Evolutionary conservation across 2,797 vertebrate species (phyloP), one percentile per base, ranked within the genome.

Genomic region (Scleropages formosus): DNA sequence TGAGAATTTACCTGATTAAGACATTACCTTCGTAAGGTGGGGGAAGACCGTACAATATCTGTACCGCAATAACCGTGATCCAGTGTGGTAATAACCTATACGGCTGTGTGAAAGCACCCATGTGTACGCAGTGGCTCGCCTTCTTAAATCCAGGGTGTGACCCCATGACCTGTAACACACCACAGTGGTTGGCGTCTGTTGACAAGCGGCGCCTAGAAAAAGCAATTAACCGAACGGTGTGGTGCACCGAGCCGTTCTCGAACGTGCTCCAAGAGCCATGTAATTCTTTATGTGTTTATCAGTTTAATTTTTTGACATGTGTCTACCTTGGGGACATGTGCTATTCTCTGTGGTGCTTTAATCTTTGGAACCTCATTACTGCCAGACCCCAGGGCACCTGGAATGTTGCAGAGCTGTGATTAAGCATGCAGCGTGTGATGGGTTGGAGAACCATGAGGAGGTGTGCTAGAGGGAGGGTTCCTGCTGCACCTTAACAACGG

Each of bases 231-330:
- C 22, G n/a, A 26, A 70, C 27, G 53, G 24, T 53, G 16, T 70
- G 22, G 51, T 70, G 47, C 67, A 70, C 44, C 70, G 68, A 56
- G 68, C 47, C 70, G 15, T 24, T 70, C 22, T 22, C 4, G n/a
- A 18, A 61, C 15, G 1, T 61, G 20, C 20, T 61, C 15, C 1
- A 2, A 61, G 59, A 61, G 3, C 59, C 18, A 6, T 39, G 31
- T 39, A 39, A 6, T 39, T 39, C 2, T 39, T 39, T 39, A n/a
- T n/a, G n/a, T 59, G 62, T 64, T 27, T 70, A n/a, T 53, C 12
- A 18, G 24, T 51, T 26, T 70, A 16, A 31, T 70, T 69, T 53
- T 39, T 24, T 20, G 47, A 49, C 22, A 16, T 24, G 22, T 20
- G n/a, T 39, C 68, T n/a, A 26, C 68, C 68, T 68, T 56, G 13